Base-by-base conservation (phyloP, 2,888 invertebrate genomes). In the Hydroisotoma schaefferi region DNA sequence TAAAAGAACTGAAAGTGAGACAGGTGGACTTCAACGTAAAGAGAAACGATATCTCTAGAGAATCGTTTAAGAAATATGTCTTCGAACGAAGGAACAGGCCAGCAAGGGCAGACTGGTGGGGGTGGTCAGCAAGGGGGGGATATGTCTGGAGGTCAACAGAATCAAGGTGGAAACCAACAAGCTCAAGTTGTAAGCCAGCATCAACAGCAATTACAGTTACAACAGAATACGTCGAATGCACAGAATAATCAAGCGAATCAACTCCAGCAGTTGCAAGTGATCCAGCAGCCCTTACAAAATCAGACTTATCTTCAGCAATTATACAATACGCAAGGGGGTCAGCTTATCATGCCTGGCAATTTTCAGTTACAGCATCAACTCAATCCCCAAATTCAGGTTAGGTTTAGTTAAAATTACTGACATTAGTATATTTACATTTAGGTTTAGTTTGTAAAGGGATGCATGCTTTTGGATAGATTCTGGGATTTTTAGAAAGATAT, bases 281-380 rank as follows among this genome's bases (percentile, higher is more conserved):
- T 92, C 72, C 88, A 88, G 75, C 88, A 88, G 75, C 90, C 89
- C 73, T 76, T 88, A 51, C 87, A 87, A 76, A 88, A 83, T 76
- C 83, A 82, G 47, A 83, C 87, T 2, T 90, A 90, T 74, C 74
- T 91, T 52, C 88, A 86, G 74, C 89, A 89, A 75, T 77, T 92
- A 65, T 90, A 89, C 77, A 87, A 88, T 75, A 83, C 87, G 0
- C 90, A 87, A 74, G 88, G 87, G 0, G 60, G 60, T 27, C 81
- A 80, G 38, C 77, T 92, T 62, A 77, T 93, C 26, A 88, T 92
- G 84, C 89, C 90, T 0, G 85, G 90, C 1, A 87, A 87, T 76
- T 84, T 88, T 64, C 84, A 86, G 2, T 81, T 90, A 6, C 82
- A 91, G 75, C 86, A 88, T 2, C 83, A 86, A 27, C 83, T 88